Conservation (phyloP, 2,113 vertebrate genomes). For the Junco hyemalis region DNA sequence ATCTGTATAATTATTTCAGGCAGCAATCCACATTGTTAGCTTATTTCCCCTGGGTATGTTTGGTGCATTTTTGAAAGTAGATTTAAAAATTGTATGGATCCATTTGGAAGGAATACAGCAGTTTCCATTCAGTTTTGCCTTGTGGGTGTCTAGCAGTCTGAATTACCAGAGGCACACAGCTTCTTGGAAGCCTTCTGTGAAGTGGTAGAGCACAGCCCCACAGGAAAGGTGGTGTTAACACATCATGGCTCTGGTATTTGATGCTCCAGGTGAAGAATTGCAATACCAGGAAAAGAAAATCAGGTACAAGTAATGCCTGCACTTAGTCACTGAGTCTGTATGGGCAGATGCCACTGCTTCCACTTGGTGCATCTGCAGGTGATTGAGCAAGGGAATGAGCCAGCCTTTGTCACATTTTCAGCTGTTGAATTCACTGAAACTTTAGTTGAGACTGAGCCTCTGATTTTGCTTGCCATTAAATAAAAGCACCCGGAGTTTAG, state of each 20-base stretch:
- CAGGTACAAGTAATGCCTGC: background rate
- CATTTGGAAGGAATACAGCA: background rate
- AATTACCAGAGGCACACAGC: background rate
- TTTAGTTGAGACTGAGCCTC: background rate
- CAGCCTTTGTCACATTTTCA: background rate
- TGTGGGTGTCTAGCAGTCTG: background rate
- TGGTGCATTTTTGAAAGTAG: background rate
- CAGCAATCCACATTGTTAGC: background rate
- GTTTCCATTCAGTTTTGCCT: background rate
- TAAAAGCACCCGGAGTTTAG: background rate
- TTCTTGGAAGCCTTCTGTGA: background rate
- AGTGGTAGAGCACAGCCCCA: background rate
- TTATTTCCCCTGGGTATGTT: slow-evolving; percentile 10
- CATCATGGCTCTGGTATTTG: slow-evolving; percentile 32
- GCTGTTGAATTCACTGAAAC: background rate
- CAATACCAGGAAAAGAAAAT: background rate
- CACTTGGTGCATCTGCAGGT: background rate
- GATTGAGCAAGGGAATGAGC: background rate
- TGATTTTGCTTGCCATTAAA: background rate
- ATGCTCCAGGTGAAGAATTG: slow-evolving; percentile 8
- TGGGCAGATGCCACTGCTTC: background rate
- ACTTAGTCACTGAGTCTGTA: background rate
- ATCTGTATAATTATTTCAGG: slow-evolving; percentile 11
- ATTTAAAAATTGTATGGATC: background rate
- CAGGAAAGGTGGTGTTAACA: slow-evolving; percentile 28